These are phyloP conservation scores for Montipora cactus DNA, from an alignment of 64 coral and sea anemone genomes.

Conservation along the genomic window DNA sequence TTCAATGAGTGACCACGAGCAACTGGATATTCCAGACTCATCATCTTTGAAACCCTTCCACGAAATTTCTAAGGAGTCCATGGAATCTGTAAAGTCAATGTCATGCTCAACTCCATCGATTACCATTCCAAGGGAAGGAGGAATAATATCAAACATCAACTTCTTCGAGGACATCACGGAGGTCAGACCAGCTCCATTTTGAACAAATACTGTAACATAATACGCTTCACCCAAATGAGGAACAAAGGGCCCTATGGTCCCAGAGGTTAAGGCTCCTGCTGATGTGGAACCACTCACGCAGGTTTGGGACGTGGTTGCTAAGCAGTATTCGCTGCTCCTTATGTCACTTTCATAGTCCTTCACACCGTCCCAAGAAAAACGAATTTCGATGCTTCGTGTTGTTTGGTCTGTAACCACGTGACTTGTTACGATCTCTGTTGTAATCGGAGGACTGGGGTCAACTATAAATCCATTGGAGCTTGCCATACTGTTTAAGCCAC, in stretches of 20 bases:
- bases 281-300: constrained; percentile 10
- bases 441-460: constrained; percentile 67
- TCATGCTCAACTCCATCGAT: constrained; percentile 72
- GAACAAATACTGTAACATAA: constrained; percentile 48
- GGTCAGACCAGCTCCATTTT: constrained; percentile 72
- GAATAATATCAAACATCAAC: constrained; percentile 66
- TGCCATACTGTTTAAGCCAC: constrained; percentile 46
- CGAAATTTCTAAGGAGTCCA: constrained; percentile 25
- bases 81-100: constrained; percentile 78
- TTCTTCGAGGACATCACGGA: constrained; percentile 72
- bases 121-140: constrained; percentile 75
- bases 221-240: constrained; percentile 9
- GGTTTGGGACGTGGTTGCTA: constrained; percentile 36
- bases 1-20: constrained; percentile 76
- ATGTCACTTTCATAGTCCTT: constrained; percentile 65
- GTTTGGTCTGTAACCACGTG: constrained; percentile 46
- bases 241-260: constrained; percentile 54
- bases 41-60: constrained; percentile 87
- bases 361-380: constrained; percentile 57
- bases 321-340: constrained; percentile 24
- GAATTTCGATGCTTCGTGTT: constrained; percentile 19
- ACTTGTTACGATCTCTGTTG: constrained; percentile 26
- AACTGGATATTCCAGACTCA: constrained; percentile 69
- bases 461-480: constrained; percentile 79
- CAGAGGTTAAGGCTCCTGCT: constrained; percentile 13